Conservation (phyloP, 2,888 invertebrate species). For the Bursaphelenchus okinawaensis region DNA sequence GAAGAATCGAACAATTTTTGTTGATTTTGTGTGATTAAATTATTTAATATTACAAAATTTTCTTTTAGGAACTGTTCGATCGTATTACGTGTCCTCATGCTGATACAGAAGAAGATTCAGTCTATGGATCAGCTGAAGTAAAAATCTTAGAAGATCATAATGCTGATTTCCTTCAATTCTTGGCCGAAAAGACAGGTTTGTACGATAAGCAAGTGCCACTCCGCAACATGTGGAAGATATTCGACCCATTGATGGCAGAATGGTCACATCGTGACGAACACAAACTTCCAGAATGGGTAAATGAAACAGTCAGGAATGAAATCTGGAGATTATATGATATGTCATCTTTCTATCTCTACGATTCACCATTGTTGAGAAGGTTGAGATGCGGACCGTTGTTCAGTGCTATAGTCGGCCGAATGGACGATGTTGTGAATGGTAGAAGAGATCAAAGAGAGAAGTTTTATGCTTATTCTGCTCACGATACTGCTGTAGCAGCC, state of each 20-base stretch:
- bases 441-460: conserved; percentile 34
- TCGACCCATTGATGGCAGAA: conserved; percentile 42
- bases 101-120: conserved; percentile 28
- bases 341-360: conserved; percentile 35
- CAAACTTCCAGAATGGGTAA: conserved; percentile 49
- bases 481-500: conserved; percentile 52
- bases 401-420: conserved; percentile 43
- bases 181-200: conserved; percentile 37
- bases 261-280: conserved; percentile 36
- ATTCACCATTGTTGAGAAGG: conserved; percentile 35
- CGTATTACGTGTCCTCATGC: conserved; percentile 39
- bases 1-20: too few relatives aligned
- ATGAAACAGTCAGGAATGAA: conserved; percentile 30
- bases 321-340: conserved; percentile 42
- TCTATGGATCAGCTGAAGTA: conserved; percentile 30
- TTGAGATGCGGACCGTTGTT: conserved; percentile 50
- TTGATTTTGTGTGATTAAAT: conserved; percentile 4
- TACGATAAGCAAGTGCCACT: conserved; percentile 29
- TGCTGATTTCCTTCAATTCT: conserved; percentile 30
- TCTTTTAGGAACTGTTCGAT: conserved; percentile 29
- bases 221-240: conserved; percentile 41
- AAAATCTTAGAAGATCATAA: conserved; percentile 32
- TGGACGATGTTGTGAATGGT: conserved; percentile 33
- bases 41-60: background rate
- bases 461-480: conserved; percentile 54